Evolutionary conservation across 2,113 vertebrate genomes (phyloP), one percentile per base, ranked within the genome.

Genomic region (Colistium nudipinnis): DNA sequence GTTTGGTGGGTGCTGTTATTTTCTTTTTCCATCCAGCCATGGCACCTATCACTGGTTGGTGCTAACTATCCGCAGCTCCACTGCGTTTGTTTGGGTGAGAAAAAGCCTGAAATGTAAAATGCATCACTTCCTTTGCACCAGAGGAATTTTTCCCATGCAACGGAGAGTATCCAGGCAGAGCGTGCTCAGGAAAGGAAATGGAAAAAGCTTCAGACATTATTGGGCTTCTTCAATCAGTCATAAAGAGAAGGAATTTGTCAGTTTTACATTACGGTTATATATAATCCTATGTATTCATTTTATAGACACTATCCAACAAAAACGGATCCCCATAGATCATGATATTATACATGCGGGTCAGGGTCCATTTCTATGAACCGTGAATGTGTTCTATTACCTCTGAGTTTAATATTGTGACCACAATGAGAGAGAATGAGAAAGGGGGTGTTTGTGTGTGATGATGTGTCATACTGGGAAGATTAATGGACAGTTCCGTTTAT

Each of bases 401-500:
- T 41, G 7, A 14, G 44, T 47, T 24, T 48, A 14, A 25, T 12
- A 48, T 25, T 25, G 45, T 45, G 4, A 48, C 11, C 7, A 48
- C 22, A 14, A 25, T 19, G 11, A 22, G 4, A 13, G 20, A 4
- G 11, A 36, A n/a, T 39, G 38, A 17, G 51, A n/a, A 13, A 44
- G 19, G 45, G 20, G 56, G 27, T 38, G 16, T 51, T 19, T n/a
- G n/a, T 41, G 51, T 28, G 24, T 62, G 48, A 31, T 33, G 14
- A 7, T 33, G 68, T 68, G 30, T 57, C 63, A 78, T 28, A 64
- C 28, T 47, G 28, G 10, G 48, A 31, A 72, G 53, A 73, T 68
- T 39, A 68, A 65, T 35, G 14, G 68, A 70, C 52, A 64, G 7
- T 19, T 69, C 6, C 43, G 33, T 76, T 78, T 61, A 68, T 56